Percentiles rank a stretch among this genome's conserved stretches.
phyloP scores from a whole-genome alignment of 2,113 vertebrate genomes.

The Jaculus jaculus region DNA sequence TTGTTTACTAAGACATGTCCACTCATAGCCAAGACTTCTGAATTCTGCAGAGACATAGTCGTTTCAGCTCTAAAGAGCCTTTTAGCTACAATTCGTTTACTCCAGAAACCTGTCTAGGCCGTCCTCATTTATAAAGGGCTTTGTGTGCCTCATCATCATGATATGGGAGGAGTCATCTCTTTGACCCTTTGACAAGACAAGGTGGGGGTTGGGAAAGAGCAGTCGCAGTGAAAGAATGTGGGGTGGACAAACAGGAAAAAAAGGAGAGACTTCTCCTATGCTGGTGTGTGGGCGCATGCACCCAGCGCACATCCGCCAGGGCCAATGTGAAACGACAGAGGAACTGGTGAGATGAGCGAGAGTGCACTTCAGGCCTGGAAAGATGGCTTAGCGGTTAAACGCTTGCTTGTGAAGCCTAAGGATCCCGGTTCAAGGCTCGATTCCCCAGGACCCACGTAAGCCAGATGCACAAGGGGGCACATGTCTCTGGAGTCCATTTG shows the following conservation, averaged over 20 bases:
- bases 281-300: too few species aligned
- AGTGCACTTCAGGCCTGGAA: too few species aligned
- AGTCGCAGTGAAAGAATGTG: neutral
- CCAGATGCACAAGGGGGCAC: too few species aligned
- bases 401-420: too few species aligned
- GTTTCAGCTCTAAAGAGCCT: neutral
- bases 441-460: too few species aligned
- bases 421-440: too few species aligned
- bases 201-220: neutral
- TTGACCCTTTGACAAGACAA: conserved; percentile 16
- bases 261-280: neutral
- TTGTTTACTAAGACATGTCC: conserved; percentile 10
- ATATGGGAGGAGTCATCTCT: neutral
- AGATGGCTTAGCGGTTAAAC: too few species aligned
- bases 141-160: conserved; percentile 49
- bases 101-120: conserved; percentile 18
- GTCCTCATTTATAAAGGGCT: conserved; percentile 16
- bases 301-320: too few species aligned
- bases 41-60: neutral
- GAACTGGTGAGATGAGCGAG: too few species aligned
- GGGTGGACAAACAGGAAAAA: neutral
- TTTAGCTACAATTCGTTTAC: neutral
- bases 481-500: too few species aligned
- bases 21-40: neutral
- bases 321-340: too few species aligned